These are phyloP conservation scores for Seriola dumerili DNA, from an alignment of 2,113 vertebrate species.

Conservation along the genomic window DNA sequence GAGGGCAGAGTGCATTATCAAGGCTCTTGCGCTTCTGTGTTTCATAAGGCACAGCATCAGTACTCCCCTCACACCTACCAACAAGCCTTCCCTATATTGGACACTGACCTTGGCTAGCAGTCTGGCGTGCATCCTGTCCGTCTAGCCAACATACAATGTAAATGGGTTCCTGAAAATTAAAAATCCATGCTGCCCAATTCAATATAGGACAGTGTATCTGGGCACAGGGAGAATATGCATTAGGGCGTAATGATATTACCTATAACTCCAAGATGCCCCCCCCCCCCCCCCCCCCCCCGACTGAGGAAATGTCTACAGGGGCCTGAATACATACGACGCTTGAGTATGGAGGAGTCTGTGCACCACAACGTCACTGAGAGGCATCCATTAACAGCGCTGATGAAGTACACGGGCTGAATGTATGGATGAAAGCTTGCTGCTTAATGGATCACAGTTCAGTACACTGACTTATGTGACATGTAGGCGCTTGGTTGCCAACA, in stretches of 20 bases:
- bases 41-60: constrained; percentile 52
- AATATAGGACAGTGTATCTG: constrained; percentile 59
- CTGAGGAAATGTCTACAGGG: constrained; percentile 28
- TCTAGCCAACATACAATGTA: constrained; percentile 72
- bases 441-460: constrained; percentile 16
- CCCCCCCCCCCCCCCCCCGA: not conserved
- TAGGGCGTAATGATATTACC: constrained; percentile 72
- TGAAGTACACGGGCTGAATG: not conserved
- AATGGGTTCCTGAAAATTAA: constrained; percentile 80
- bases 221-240: constrained; percentile 66
- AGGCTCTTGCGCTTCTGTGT: not conserved
- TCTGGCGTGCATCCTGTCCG: constrained; percentile 60
- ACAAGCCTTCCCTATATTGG: constrained; percentile 50
- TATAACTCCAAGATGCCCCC: constrained; percentile 16
- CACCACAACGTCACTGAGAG: constrained; percentile 4
- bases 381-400: not conserved
- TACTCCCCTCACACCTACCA: constrained; percentile 62
- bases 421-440: not conserved
- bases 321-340: constrained; percentile 28
- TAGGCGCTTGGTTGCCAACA: not conserved
- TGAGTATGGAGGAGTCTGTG: not conserved
- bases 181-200: constrained; percentile 77
- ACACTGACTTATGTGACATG: not conserved
- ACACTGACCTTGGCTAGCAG: constrained; percentile 63
- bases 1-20: constrained; percentile 7